phyloP scores from a whole-genome alignment of 64 coral and sea anemone genomes.

The Catalaphyllia jardinei region DNA sequence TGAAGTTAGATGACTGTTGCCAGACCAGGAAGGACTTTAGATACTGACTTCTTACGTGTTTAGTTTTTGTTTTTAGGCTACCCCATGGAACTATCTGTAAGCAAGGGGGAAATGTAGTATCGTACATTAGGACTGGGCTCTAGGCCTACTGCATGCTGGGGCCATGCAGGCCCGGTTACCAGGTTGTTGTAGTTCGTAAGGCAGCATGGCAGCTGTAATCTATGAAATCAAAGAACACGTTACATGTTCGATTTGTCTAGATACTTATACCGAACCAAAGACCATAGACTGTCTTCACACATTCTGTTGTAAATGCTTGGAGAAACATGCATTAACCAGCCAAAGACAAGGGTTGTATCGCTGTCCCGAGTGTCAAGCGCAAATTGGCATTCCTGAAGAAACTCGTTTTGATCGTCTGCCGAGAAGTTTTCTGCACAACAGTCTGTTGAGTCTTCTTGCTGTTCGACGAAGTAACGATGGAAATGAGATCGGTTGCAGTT shows the following conservation, averaged over 20 bases:
- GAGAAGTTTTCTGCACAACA: slow-evolving; percentile 33
- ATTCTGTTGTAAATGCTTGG: slow-evolving; percentile 44
- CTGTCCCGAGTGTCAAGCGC: slow-evolving; percentile 20
- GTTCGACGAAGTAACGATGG: not conserved
- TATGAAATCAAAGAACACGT: slow-evolving; percentile 44
- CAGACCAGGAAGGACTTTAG: no score
- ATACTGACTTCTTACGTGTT: no score
- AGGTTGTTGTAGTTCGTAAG: no score
- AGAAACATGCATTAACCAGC: not conserved
- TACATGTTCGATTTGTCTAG: slow-evolving; percentile 40
- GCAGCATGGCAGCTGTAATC: no score
- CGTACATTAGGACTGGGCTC: no score
- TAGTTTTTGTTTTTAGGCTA: no score
- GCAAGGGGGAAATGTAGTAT: no score
- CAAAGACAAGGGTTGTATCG: not conserved
- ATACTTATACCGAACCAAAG: slow-evolving; percentile 4
- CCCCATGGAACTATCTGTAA: no score
- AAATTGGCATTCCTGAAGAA: not conserved
- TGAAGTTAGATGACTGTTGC: no score
- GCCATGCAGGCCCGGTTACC: no score
- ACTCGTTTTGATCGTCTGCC: not conserved
- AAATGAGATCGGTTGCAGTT: not conserved
- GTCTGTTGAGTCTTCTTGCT: slow-evolving; percentile 5
- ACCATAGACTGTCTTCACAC: slow-evolving; percentile 35
- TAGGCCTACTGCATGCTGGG: no score